Evolutionary conservation across 2,888 invertebrate genomes (phyloP), one percentile per base, ranked within the genome.

Genomic region (Drosophila robusta): DNA sequence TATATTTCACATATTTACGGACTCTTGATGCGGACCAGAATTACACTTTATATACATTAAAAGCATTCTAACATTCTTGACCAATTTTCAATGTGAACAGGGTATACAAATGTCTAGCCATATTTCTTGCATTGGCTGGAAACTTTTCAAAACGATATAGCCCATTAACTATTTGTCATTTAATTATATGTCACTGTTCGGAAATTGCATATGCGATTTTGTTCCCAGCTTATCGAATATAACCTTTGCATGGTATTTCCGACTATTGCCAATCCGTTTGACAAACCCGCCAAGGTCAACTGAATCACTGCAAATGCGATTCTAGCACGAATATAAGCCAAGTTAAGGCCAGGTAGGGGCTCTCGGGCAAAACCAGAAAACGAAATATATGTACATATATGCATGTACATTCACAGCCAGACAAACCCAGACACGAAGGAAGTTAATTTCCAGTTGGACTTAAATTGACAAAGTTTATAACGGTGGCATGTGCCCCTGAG

Each of bases 401-500:
- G n/a, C 16, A 49, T 44, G 26, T 38, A 34, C 34, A 70, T 49
- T 64, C 14, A 36, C 29, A 69, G 26, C 29, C 52, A 68, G 63
- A 80, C 78, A 75, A 54, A 36, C 62, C 60, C 47, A 67, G 66
- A 56, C 86, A 85, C 78, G 85, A 82, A 85, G 61, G 68, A 60
- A 82, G 85, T 84, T 84, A 80, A 87, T 84, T 87, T 85, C 61
- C 69, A 75, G 75, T 82, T 82, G 75, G 82, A 85, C 82, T 87
- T 76, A 85, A 85, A 87, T 87, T 87, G 87, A 85, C 80, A 85
- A 85, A 85, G 83, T 85, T 85, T 87, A 66, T 69, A 75, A 67
- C 68, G 56, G 75, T 75, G 82, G 78, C 76, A 80, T 70, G 73
- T 74, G 78, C 67, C 57, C 50, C 61, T 55, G 60, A 71, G 70